Conservation (phyloP, 2,113 vertebrate genomes). For the Microtus richardsoni region DNA sequence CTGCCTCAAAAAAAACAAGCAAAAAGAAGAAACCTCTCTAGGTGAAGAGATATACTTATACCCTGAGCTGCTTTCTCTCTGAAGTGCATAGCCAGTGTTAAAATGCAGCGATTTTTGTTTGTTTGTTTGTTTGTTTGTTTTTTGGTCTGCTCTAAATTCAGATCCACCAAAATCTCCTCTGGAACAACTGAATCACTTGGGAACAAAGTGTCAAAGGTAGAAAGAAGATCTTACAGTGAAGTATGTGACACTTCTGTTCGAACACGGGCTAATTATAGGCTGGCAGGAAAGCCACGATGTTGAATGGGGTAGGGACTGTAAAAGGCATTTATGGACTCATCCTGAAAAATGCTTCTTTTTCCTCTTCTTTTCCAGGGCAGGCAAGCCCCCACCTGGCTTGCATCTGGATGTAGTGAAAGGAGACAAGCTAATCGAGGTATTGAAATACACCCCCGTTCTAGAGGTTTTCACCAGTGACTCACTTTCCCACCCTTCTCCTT, state of each 20-base stretch:
- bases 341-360: slow-evolving; percentile 62
- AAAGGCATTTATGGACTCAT: slow-evolving; percentile 56
- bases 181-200: slow-evolving; percentile 72
- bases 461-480: slow-evolving; percentile 64
- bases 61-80: slow-evolving; percentile 19
- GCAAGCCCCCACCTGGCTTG: slow-evolving; percentile 97
- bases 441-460: slow-evolving; percentile 58
- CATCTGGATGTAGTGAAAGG: slow-evolving; percentile 99
- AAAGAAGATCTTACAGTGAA: slow-evolving; percentile 70
- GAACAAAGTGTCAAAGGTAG: slow-evolving; percentile 67
- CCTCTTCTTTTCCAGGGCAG: slow-evolving; percentile 91
- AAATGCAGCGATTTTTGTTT: slow-evolving; percentile 31
- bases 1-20: not conserved
- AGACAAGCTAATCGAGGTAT: slow-evolving; percentile 99
- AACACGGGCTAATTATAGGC: slow-evolving; percentile 77
- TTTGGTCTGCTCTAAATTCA: slow-evolving; percentile 70
- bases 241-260: slow-evolving; percentile 72
- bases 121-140: slow-evolving; percentile 25
- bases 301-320: slow-evolving; percentile 58
- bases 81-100: slow-evolving; percentile 48
- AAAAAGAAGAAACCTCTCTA: not conserved
- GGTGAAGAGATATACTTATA: slow-evolving; percentile 20
- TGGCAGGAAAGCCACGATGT: slow-evolving; percentile 26
- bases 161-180: slow-evolving; percentile 63
- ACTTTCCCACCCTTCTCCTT: slow-evolving; percentile 66